Evolutionary conservation across 2,797 vertebrate genomes (phyloP).

Genomic region (Hemibagrus guttatus): DNA sequence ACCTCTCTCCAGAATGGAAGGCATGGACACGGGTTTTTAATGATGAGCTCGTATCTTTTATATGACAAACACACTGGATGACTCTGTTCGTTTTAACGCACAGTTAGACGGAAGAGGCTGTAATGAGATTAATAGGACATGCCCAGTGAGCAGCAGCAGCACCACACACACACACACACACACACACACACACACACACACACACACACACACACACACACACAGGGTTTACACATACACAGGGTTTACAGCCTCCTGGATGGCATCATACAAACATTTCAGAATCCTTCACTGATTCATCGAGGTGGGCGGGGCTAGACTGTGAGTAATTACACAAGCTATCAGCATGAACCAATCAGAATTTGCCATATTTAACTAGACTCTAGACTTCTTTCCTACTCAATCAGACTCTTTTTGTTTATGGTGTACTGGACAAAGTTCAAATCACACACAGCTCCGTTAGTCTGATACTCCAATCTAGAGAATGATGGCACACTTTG

Average conservation of each 20-base stretch:
- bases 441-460: no score
- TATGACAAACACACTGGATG: conserved; percentile 78
- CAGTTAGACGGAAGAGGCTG: conserved; percentile 73
- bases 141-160: conserved; percentile 32
- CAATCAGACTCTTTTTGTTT: no score
- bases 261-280: conserved; percentile 2
- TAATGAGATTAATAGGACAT: conserved; percentile 74
- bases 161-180: conserved; percentile 10
- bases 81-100: conserved; percentile 77
- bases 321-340: background rate
- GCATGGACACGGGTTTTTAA: conserved; percentile 81
- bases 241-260: background rate
- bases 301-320: background rate
- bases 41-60: conserved; percentile 78
- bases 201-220: background rate
- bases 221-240: background rate
- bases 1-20: conserved; percentile 78
- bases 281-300: background rate
- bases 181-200: conserved; percentile 17
- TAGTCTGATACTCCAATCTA: no score
- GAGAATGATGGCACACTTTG: no score
- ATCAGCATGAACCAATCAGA: background rate
- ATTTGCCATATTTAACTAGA: background rate
- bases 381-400: no score
- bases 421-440: no score